A percentile compares a stretch with the other conserved stretches of the same genome.
These are phyloP conservation scores for Propithecus coquereli DNA, from an alignment of 2,113 vertebrate genomes.

Conservation along the genomic window DNA sequence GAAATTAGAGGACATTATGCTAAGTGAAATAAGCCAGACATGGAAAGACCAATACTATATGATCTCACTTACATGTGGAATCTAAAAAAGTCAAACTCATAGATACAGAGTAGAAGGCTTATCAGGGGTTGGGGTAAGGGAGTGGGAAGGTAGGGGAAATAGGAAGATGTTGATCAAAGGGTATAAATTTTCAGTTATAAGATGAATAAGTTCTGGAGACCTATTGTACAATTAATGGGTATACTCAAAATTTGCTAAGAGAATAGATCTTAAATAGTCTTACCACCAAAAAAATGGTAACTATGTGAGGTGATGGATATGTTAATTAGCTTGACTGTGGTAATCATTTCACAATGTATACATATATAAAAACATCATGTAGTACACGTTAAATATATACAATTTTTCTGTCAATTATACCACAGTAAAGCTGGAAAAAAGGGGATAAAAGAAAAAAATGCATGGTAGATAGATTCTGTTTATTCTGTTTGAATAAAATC, in stretches of 20 bases:
- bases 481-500: slow-evolving; percentile 10
- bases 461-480: neutral
- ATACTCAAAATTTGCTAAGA: neutral
- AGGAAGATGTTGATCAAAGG: neutral
- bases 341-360: neutral
- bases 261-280: neutral
- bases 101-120: neutral
- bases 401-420: neutral
- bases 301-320: neutral
- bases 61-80: neutral
- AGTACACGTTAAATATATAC: neutral
- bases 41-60: neutral
- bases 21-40: neutral
- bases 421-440: neutral
- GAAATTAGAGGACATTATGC: neutral
- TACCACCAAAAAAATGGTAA: neutral
- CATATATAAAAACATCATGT: neutral
- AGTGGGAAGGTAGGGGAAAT: neutral
- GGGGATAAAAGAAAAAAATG: neutral
- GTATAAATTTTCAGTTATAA: neutral
- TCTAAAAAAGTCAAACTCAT: neutral
- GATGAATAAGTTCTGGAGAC: neutral
- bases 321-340: neutral
- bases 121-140: neutral
- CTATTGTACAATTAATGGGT: neutral